Conservation (phyloP, 2,888 invertebrate genomes). For the Andrena bicolor region DNA sequence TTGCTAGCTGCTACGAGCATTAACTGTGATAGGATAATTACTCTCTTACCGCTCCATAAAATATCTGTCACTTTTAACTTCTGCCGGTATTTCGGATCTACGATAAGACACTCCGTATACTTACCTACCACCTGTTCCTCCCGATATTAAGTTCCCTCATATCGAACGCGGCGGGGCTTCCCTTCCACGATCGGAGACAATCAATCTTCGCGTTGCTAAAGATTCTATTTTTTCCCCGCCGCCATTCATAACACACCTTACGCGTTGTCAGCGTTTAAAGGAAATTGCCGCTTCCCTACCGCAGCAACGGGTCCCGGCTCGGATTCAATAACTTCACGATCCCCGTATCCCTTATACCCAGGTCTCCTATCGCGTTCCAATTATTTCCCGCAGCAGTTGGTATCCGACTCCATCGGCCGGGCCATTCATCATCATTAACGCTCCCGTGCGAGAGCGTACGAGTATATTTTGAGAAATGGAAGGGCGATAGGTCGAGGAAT, state of each 20-base stretch:
- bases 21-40: too few species aligned
- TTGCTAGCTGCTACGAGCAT: too few species aligned
- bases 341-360: not conserved
- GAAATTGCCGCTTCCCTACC: slow-evolving; percentile 15
- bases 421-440: slow-evolving; percentile 49
- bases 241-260: not conserved
- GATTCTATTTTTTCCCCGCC: not conserved
- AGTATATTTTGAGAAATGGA: slow-evolving; percentile 42
- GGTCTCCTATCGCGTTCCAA: slow-evolving; percentile 33
- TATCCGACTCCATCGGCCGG: slow-evolving; percentile 18
- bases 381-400: slow-evolving; percentile 31
- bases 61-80: too few species aligned
- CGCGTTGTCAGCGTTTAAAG: not conserved
- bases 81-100: too few species aligned
- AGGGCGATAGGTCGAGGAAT: slow-evolving; percentile 29
- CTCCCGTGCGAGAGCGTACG: slow-evolving; percentile 6
- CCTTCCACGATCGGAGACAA: not conserved
- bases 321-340: slow-evolving; percentile 22
- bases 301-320: slow-evolving; percentile 2
- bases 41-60: too few species aligned
- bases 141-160: not conserved
- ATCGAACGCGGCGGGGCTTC: not conserved
- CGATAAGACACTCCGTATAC: not conserved
- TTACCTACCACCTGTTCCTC: not conserved
- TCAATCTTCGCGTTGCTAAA: not conserved